These are phyloP conservation scores for Lepidocyrtinus sp. DNA, from an alignment of 2,888 invertebrate genomes.

Conservation along the genomic window DNA sequence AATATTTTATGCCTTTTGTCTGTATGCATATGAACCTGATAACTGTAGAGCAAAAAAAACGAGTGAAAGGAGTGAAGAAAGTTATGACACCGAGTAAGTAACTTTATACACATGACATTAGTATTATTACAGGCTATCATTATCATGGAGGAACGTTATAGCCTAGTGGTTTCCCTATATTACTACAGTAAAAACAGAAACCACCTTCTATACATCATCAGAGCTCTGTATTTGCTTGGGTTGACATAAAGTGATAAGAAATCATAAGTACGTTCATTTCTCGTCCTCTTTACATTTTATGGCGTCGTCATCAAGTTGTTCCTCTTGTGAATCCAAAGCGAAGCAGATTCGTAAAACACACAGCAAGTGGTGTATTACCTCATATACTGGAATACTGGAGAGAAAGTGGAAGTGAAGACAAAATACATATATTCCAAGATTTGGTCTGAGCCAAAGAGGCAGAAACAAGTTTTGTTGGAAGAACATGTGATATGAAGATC, in stretches of 20 bases:
- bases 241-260: conserved; percentile 68
- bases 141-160: conserved; percentile 20
- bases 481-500: neutral
- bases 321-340: neutral
- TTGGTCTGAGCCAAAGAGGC: neutral
- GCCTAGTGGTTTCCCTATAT: neutral
- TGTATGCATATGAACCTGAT: neutral
- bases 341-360: neutral
- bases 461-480: neutral
- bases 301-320: conserved; percentile 59
- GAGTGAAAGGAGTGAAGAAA: conserved; percentile 21
- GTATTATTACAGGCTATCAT: neutral
- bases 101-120: neutral
- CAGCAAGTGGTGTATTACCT: conserved; percentile 14
- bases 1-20: conserved; percentile 31
- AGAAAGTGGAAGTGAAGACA: conserved; percentile 9
- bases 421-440: neutral
- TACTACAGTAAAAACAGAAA: neutral
- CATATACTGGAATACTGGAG: no score
- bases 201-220: conserved; percentile 14
- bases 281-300: conserved; percentile 64
- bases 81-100: conserved; percentile 23
- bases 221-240: conserved; percentile 27
- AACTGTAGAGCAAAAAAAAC: neutral
- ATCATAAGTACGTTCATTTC: conserved; percentile 65